These are phyloP conservation scores for Leptinotarsa juncta DNA, from an alignment of 2,888 invertebrate genomes.

Conservation along the genomic window DNA sequence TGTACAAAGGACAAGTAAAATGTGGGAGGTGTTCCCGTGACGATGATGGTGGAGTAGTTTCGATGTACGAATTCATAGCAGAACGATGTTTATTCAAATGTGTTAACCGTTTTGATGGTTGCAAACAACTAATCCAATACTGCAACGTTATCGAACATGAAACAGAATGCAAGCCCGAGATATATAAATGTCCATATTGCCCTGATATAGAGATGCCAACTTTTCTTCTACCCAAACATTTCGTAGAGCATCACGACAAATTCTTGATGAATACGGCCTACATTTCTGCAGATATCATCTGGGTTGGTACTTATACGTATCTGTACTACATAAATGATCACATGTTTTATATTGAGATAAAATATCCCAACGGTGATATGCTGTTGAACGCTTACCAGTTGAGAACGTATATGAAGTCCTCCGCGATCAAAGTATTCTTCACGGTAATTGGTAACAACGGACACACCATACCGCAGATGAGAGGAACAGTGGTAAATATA, in stretches of 20 bases:
- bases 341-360: too few species aligned
- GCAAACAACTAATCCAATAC: conserved; percentile 31
- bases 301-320: too few species aligned
- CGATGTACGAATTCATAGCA: conserved; percentile 29
- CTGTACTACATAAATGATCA: too few species aligned
- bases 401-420: too few species aligned
- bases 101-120: conserved; percentile 39
- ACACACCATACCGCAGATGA: too few species aligned
- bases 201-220: conserved; percentile 5
- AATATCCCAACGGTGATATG: too few species aligned
- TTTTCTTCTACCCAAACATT: conserved; percentile 24
- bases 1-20: conserved; percentile 32
- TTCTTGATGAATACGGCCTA: neutral
- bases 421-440: too few species aligned
- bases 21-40: conserved; percentile 39
- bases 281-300: neutral
- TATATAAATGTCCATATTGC: conserved; percentile 35
- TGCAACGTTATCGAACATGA: conserved; percentile 34
- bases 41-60: conserved; percentile 30
- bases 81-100: conserved; percentile 36
- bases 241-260: neutral
- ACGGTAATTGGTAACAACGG: too few species aligned
- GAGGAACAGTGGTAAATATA: too few species aligned
- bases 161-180: conserved; percentile 23
- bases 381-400: too few species aligned